Base-by-base conservation (phyloP, 1,140 invertebrate genomes). In the Zaprionus capensis region DNA sequence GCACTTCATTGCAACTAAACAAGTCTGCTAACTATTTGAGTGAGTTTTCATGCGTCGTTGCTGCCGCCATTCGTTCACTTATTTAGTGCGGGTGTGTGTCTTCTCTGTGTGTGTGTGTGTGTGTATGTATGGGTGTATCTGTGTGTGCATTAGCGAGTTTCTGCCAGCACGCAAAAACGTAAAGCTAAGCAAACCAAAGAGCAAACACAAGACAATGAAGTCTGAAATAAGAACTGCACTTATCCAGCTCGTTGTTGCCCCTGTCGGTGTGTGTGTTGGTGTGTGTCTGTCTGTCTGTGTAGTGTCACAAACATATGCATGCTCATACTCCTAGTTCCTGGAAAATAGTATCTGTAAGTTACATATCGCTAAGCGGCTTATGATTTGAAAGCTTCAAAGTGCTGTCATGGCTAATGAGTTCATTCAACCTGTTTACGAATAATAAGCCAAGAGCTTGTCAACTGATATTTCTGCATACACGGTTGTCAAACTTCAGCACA, bases 1-100 rank as follows among this genome's bases (percentile, higher is more conserved):
- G 69, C 82, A 86, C 83, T 82, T 87, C 83, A 86, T 85, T 86
- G 84, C 67, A 87, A 81, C 84, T 73, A 79, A 82, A 87, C 69
- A 87, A 82, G 82, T 85, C 73, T 79, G 65, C 69, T 81, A 86
- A 87, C 80, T 86, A 87, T 86, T 82, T 80, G 76, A 87, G 80
- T 86, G 69, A 82, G 79, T 82, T 82, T 79, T 78, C 78, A 81
- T 84, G 78, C 71, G 76, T 76, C 56, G 80, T 78, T 68, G 71
- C 64, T 14, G 65, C 67, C 69, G 67, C 69, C 58, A 69, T 79
- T 86, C 76, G 76, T 81, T 61, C 70, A 76, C 69, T 78, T 73
- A 46, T 66, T 81, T 78, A 75, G 65, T 63, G 44, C 53, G 46
- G 58, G 15, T 71, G 46, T 46, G 1, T 66, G 24, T 34, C 36